phyloP scores from a whole-genome alignment of 2,797 vertebrate species.

The Rhabdophis nuchalis region DNA sequence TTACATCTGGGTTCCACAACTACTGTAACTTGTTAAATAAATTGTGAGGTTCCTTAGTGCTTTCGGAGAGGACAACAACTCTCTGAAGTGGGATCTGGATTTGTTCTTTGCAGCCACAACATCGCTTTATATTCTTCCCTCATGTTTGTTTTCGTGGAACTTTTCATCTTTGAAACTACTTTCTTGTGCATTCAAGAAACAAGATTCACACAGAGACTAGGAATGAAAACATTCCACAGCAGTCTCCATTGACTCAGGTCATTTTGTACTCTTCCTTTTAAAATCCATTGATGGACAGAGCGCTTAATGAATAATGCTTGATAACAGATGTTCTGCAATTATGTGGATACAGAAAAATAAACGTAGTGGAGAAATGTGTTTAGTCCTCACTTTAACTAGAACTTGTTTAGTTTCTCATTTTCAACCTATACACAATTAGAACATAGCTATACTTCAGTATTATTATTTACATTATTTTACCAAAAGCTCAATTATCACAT shows the following conservation, averaged over 20 bases:
- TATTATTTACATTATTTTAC: background rate
- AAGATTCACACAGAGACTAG: background rate
- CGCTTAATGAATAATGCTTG: background rate
- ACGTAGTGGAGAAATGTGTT: background rate
- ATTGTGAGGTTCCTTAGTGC: background rate
- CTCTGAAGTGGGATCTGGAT: background rate
- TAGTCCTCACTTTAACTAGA: background rate
- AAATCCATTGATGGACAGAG: background rate
- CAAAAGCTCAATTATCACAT: background rate
- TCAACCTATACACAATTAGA: background rate
- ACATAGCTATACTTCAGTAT: background rate
- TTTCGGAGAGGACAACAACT: background rate
- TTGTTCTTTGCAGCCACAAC: background rate
- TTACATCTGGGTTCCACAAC: background rate
- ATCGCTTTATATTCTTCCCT: background rate
- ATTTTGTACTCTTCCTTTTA: background rate
- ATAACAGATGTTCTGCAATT: background rate
- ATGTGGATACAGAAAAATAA: background rate
- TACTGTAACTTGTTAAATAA: background rate
- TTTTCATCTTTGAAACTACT: background rate
- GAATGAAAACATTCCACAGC: background rate
- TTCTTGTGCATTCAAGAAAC: background rate
- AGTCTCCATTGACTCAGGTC: background rate
- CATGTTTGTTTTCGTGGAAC: background rate
- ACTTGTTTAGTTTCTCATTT: background rate